Evolutionary conservation across 2,797 vertebrate species (phyloP).

Genomic region (Tiaroga cobitis): DNA sequence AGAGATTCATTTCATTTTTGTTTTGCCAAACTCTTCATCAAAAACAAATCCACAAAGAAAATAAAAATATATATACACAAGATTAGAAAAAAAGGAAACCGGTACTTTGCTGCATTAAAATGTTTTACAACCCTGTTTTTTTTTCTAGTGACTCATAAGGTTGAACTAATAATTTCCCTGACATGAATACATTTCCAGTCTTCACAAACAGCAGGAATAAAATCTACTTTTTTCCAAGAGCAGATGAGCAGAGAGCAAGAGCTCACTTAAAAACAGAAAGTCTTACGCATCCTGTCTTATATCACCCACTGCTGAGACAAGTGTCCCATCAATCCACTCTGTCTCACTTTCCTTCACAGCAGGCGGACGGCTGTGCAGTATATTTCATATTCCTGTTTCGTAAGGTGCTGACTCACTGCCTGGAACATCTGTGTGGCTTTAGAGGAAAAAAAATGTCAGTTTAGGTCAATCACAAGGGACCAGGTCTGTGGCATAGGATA

Average conservation of each 20-base stretch:
- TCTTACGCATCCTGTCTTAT: slow-evolving; percentile 48
- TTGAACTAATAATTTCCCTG: slow-evolving; percentile 17
- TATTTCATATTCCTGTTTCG: slow-evolving; percentile 53
- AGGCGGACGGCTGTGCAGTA: slow-evolving; percentile 14
- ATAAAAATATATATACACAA: not conserved
- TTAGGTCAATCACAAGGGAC: slow-evolving; percentile 21
- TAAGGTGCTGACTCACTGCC: slow-evolving; percentile 53
- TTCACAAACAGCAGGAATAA: slow-evolving; percentile 20
- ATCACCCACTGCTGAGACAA: slow-evolving; percentile 28
- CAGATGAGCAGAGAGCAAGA: slow-evolving; percentile 21
- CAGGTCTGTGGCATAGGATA: slow-evolving; percentile 13
- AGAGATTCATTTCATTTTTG: not conserved
- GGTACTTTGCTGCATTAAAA: not conserved
- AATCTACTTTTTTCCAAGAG: slow-evolving; percentile 9
- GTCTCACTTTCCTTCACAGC: slow-evolving; percentile 35
- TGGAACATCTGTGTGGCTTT: slow-evolving; percentile 56
- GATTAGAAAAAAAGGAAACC: not conserved
- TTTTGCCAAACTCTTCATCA: not conserved
- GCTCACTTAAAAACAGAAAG: slow-evolving; percentile 31
- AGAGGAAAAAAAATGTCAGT: slow-evolving; percentile 39
- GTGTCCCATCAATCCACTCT: slow-evolving; percentile 22
- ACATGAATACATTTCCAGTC: slow-evolving; percentile 26
- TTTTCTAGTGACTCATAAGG: slow-evolving; percentile 12
- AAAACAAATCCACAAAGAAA: not conserved
- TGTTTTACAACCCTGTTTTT: slow-evolving; percentile 25